phyloP scores from a whole-genome alignment of 2,113 vertebrate genomes.

The Oreochromis tanganicae region DNA sequence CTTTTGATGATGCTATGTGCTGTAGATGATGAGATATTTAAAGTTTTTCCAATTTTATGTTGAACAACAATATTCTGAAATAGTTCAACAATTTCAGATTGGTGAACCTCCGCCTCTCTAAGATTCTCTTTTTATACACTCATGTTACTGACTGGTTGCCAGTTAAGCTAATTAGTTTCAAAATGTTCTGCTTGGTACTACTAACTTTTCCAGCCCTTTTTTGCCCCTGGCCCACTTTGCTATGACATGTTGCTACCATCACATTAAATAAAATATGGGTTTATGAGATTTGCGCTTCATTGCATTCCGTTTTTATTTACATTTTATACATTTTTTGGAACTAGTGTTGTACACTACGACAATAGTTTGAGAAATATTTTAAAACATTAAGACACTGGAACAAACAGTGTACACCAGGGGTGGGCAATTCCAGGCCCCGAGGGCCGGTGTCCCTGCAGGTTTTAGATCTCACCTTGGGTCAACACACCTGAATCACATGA shows the following conservation, averaged over 20 bases:
- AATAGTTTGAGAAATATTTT: not conserved
- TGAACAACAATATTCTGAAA: not conserved
- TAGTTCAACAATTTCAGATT: not conserved
- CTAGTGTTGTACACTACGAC: not conserved
- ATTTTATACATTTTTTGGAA: not conserved
- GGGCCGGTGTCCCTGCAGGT: no score
- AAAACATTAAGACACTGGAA: not conserved
- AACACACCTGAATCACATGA: no score
- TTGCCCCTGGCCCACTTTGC: rapidly evolving
- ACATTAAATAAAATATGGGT: not conserved
- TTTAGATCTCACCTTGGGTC: no score
- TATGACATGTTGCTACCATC: not conserved
- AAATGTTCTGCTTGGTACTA: not conserved
- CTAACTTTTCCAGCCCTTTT: not conserved
- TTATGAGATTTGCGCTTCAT: not conserved
- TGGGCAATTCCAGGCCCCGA: no score
- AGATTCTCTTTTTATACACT: not conserved
- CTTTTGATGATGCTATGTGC: not conserved
- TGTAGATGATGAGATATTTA: not conserved
- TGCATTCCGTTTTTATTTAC: not conserved
- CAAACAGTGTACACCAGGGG: not conserved
- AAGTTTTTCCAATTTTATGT: rapidly evolving
- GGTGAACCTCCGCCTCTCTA: rapidly evolving
- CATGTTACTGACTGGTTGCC: not conserved
- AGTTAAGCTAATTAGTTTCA: not conserved